Conservation (phyloP, 2,888 invertebrate genomes). For the Heliconius charithonia region DNA sequence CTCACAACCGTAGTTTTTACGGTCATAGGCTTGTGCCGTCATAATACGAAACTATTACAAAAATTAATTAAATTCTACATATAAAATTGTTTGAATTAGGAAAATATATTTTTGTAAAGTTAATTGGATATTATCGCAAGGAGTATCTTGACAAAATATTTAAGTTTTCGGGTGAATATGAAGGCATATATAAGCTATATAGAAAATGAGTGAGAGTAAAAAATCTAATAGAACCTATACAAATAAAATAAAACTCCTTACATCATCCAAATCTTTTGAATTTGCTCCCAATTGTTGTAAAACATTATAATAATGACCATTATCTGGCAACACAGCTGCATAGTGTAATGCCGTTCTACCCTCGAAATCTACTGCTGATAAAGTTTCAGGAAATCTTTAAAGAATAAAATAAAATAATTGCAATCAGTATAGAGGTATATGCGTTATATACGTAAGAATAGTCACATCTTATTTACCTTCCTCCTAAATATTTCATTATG, state of each 20-base stretch:
- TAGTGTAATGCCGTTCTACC: slow-evolving; percentile 95
- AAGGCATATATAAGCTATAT: no score
- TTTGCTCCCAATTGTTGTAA: slow-evolving; percentile 94
- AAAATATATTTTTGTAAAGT: no score
- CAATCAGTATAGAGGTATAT: neutral
- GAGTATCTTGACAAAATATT: no score
- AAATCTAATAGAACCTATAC: neutral
- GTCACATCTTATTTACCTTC: slow-evolving; percentile 61
- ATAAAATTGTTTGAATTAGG: no score
- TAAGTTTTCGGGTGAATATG: no score
- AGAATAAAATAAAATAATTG: neutral
- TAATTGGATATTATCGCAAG: no score
- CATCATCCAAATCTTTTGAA: slow-evolving; percentile 91
- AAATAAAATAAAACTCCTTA: slow-evolving; percentile 70
- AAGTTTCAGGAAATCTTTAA: slow-evolving; percentile 92
- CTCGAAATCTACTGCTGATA: slow-evolving; percentile 90
- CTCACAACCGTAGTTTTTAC: no score
- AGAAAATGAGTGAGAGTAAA: neutral
- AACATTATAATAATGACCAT: slow-evolving; percentile 94
- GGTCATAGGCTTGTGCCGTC: no score
- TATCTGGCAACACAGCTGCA: slow-evolving; percentile 92
- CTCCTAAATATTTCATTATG: slow-evolving; percentile 86
- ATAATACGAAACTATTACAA: no score
- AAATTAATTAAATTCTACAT: no score
- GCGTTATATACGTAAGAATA: neutral